Percentiles rank a stretch among this genome's conserved stretches.
These are phyloP conservation scores for Passer domesticus DNA, from an alignment of 2,113 vertebrate genomes.

Conservation along the genomic window DNA sequence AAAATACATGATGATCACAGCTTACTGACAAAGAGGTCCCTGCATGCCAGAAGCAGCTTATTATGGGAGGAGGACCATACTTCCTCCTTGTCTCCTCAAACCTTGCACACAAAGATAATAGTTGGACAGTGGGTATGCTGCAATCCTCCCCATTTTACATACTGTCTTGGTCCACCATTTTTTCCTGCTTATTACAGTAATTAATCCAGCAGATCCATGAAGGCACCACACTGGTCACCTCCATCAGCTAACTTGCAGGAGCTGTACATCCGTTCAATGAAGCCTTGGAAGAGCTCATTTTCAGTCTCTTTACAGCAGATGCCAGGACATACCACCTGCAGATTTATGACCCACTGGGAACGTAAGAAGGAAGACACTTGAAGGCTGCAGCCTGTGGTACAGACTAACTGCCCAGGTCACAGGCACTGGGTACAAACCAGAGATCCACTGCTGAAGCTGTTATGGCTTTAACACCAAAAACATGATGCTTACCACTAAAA, in stretches of 20 bases:
- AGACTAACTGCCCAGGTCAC: not conserved
- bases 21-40: not conserved
- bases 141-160: not conserved
- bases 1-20: not conserved
- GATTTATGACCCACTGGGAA: not conserved
- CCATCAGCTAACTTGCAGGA: not conserved
- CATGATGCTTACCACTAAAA: not conserved
- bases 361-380: not conserved
- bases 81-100: not conserved
- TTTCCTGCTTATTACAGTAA: not conserved
- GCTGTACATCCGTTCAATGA: not conserved
- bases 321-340: not conserved
- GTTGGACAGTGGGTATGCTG: rapidly evolving
- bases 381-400: not conserved
- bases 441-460: not conserved
- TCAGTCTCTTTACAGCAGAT: not conserved
- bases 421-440: not conserved
- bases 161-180: not conserved
- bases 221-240: not conserved
- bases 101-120: rapidly evolving
- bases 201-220: not conserved
- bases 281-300: not conserved
- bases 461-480: not conserved
- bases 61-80: not conserved
- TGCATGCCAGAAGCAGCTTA: not conserved